Evolutionary conservation across 2,888 invertebrate genomes (phyloP).

Genomic region (Thecophora atra): DNA sequence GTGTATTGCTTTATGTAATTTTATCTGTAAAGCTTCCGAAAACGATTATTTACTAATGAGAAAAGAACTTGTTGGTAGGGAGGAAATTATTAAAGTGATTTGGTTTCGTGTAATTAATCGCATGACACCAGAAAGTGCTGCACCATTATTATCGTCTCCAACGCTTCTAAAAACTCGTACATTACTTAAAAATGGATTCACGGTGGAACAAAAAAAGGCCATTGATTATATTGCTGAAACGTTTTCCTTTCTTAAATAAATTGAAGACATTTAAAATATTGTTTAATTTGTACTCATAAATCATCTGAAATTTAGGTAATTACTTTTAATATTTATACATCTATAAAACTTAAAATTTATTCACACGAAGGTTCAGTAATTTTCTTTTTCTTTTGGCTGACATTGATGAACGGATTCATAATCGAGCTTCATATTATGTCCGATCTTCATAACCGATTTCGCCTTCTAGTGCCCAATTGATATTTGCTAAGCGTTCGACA

Average conservation of each 20-base stretch:
- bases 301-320: no score
- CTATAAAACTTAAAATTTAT: no score
- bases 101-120: conserved; percentile 64
- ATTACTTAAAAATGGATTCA: background rate
- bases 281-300: no score
- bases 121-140: conserved; percentile 62
- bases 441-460: no score
- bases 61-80: conserved; percentile 52
- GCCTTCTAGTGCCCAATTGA: no score
- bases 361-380: no score
- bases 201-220: conserved; percentile 40
- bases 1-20: conserved; percentile 78
- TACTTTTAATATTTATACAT: no score
- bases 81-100: conserved; percentile 56
- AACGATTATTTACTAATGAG: conserved; percentile 71
- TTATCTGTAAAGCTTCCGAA: conserved; percentile 70
- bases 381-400: no score
- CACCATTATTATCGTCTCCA: conserved; percentile 48
- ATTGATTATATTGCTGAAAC: conserved; percentile 36
- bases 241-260: conserved; percentile 24
- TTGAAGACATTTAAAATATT: no score
- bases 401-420: no score
- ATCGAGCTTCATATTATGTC: no score
- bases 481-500: no score
- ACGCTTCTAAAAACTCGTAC: conserved; percentile 38